Base-by-base conservation (phyloP, 2,113 vertebrate genomes). In the Pelvicachromis taeniatus region DNA sequence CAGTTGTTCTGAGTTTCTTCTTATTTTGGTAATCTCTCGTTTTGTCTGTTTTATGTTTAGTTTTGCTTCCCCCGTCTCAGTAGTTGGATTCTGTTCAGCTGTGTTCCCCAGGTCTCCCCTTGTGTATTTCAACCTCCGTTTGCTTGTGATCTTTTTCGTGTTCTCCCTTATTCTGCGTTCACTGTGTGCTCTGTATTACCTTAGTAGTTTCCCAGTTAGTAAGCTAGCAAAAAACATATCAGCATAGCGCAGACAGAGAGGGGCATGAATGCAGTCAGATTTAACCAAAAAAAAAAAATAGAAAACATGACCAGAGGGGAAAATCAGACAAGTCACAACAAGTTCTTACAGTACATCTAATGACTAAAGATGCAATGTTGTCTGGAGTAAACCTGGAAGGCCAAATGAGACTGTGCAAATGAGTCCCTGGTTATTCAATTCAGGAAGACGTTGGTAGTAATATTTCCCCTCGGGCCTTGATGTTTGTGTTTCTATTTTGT, bases 151-250 rank as follows among this genome's bases (percentile, higher is more conserved):
- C 21, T 50, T 61, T 35, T 6, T 1, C 26, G 1, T 35, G 59
- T 31, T 31, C 0, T n/a, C 59, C 31, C 35, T n/a, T 35, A 35
- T 63, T 31, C 59, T 38, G 31, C 4, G 0, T 63, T 63, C 59
- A 63, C 33, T 0, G 6, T 63, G 2, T 38, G 59, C n/a, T 38
- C 59, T 61, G 58, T 33, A 33, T 61, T 6, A 61, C 58, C 33
- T 61, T 33, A 61, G 29, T 16, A 10, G 29, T 61, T 61, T 61
- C 58, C 29, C 29, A 19, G 58, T 6, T 11, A 61, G 2, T 19
- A 61, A 33, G 65, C 40, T 45, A 48, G n/a, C 40, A 73, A 48
- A 48, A 45, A 73, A 48, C 65, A 45, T 17, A 16, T 45, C 38
- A 42, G 1, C 14, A 38, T 26, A 26, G 48, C 63, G 26, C n/a